Conservation (phyloP, 2,888 invertebrate species). For the Deladenus siricidicola region DNA sequence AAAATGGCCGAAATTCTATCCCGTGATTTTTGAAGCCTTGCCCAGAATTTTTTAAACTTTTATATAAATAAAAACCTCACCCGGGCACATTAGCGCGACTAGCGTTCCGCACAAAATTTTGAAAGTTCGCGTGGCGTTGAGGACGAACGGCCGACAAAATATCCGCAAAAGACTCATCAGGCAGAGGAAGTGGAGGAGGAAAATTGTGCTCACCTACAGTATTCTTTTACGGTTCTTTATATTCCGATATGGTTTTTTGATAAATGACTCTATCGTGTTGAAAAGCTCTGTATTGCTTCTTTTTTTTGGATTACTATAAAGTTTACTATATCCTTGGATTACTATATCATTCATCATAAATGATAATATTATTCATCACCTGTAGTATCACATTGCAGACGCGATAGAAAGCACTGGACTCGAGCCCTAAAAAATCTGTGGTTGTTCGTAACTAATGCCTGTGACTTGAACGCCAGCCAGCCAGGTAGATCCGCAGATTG, state of each 20-base stretch:
- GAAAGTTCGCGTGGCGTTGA: not conserved
- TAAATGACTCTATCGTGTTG: no score
- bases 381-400: not conserved
- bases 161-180: not conserved
- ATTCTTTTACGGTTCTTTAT: not conserved
- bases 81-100: not conserved
- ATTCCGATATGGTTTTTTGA: no score
- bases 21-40: no score
- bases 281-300: no score
- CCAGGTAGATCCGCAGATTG: not conserved
- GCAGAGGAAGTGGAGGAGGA: not conserved
- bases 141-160: not conserved
- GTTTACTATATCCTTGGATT: no score
- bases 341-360: no score
- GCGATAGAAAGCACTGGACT: not conserved
- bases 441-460: no score
- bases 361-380: no score
- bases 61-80: not conserved
- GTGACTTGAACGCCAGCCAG: no score
- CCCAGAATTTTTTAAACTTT: no score
- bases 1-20: no score
- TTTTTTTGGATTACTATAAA: no score
- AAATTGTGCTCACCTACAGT: not conserved
- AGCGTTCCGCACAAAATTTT: not conserved
- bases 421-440: not conserved